Conservation (phyloP, 2,888 invertebrate genomes). For the Hemistola chrysoprasaria region DNA sequence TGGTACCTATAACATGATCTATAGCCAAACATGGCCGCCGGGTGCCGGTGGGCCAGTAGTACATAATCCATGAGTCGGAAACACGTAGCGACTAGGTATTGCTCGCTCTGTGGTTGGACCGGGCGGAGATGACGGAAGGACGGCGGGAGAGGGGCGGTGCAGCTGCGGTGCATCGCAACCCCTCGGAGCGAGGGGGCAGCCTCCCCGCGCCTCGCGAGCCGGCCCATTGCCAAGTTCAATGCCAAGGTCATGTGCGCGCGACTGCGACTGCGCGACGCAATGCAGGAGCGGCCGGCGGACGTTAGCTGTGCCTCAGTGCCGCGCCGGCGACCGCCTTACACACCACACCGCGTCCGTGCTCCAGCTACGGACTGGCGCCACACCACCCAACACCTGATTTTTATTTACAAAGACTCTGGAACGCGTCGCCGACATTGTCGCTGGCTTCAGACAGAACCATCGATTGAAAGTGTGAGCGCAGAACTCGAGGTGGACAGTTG, state of each 20-base stretch:
- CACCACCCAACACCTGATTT: constrained; percentile 49
- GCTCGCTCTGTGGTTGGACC: constrained; percentile 22
- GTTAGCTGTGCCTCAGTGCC: constrained; percentile 68
- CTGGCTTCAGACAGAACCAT: too few relatives aligned
- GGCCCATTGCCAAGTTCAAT: constrained; percentile 89
- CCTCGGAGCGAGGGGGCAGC: constrained; percentile 32
- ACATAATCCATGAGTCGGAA: constrained; percentile 37
- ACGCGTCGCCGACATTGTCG: constrained; percentile 9
- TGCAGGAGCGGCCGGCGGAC: constrained; percentile 82
- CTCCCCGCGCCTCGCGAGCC: constrained; percentile 50
- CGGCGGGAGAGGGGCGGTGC: constrained; percentile 68
- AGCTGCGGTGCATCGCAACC: constrained; percentile 72
- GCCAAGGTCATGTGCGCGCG: constrained; percentile 88
- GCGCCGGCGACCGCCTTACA: constrained; percentile 64
- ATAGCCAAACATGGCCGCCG: constrained; percentile 30
- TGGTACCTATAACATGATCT: too few relatives aligned
- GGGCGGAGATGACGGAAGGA: constrained; percentile 54
- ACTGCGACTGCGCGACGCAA: constrained; percentile 85
- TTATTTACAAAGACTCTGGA: constrained; percentile 29
- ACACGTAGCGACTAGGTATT: constrained; percentile 33
- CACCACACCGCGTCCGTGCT: constrained; percentile 48
- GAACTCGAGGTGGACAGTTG: constrained; percentile 19
- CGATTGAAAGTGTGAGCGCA: background rate
- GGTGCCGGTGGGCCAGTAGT: constrained; percentile 22
- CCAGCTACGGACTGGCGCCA: constrained; percentile 38